A percentile compares a stretch with the other conserved stretches of the same genome.
These are phyloP conservation scores for Drosophila quasianomalipes DNA, from an alignment of 2,888 invertebrate species.

Conservation along the genomic window DNA sequence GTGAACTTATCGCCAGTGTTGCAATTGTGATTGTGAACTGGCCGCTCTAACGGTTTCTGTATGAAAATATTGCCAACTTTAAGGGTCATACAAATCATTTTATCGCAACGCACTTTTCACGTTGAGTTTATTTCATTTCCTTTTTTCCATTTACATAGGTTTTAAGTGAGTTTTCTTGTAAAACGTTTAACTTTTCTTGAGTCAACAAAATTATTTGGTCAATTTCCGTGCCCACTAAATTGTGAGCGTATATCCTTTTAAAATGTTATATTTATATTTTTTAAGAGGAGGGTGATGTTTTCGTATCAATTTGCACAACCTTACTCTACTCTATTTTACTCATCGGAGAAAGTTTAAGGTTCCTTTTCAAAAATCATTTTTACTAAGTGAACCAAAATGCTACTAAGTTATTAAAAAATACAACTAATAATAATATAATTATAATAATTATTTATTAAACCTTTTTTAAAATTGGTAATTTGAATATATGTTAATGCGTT, in stretches of 20 bases:
- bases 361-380: neutral
- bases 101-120: neutral
- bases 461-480: neutral
- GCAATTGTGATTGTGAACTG: conserved; percentile 14
- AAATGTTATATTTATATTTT: neutral
- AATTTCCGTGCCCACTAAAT: neutral
- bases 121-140: neutral
- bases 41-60: neutral
- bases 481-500: neutral
- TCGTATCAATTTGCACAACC: neutral
- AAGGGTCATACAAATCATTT: conserved; percentile 2
- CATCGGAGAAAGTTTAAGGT: neutral
- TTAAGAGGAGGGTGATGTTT: neutral
- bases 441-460: neutral
- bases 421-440: neutral
- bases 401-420: neutral
- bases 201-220: neutral
- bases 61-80: conserved; percentile 8
- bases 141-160: neutral
- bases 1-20: conserved; percentile 6
- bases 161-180: conserved; percentile 44
- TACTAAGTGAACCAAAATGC: neutral
- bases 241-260: neutral
- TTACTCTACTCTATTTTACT: neutral
- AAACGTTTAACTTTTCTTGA: neutral